Percentiles rank a stretch among this genome's conserved stretches.
Evolutionary conservation across 2,113 vertebrate genomes (phyloP).

Genomic region (Amphiprion percula): DNA sequence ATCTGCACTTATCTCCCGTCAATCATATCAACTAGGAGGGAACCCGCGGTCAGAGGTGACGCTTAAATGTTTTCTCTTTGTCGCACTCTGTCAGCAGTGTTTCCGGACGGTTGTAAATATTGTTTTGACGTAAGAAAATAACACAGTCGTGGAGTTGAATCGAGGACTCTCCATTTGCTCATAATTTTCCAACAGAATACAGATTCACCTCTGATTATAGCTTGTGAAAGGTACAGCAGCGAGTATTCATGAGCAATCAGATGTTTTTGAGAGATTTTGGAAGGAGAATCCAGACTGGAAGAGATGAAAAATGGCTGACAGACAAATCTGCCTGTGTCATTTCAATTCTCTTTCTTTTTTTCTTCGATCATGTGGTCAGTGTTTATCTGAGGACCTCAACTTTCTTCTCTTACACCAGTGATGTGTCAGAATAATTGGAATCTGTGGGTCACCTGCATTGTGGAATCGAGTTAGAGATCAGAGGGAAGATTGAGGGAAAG

Average conservation of each 20-base stretch:
- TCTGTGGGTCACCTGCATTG: constrained; percentile 66
- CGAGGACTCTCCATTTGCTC: constrained; percentile 39
- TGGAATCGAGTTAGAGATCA: constrained; percentile 44
- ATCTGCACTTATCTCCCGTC: constrained; percentile 63
- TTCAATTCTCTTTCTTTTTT: background rate
- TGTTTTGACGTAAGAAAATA: constrained; percentile 44
- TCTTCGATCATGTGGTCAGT: background rate
- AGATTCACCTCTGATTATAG: constrained; percentile 55
- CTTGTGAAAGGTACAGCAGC: constrained; percentile 29
- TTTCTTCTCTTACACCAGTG: constrained; percentile 13
- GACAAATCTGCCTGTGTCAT: constrained; percentile 5
- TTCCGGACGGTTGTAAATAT: constrained; percentile 51
- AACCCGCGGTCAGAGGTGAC: constrained; percentile 60
- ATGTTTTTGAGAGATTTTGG: constrained; percentile 48
- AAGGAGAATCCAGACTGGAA: constrained; percentile 4
- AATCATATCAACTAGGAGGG: constrained; percentile 54
- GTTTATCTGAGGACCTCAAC: constrained; percentile 27
- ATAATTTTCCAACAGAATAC: constrained; percentile 35
- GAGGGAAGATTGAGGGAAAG: constrained; percentile 37
- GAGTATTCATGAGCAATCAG: constrained; percentile 57
- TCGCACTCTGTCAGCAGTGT: constrained; percentile 47
- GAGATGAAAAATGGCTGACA: background rate
- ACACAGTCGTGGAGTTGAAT: background rate
- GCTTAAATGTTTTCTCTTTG: constrained; percentile 55
- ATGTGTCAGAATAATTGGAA: constrained; percentile 28